A percentile compares a stretch with the other conserved stretches of the same genome.
phyloP scores from a whole-genome alignment of 2,888 invertebrate genomes.

The Phania funesta region DNA sequence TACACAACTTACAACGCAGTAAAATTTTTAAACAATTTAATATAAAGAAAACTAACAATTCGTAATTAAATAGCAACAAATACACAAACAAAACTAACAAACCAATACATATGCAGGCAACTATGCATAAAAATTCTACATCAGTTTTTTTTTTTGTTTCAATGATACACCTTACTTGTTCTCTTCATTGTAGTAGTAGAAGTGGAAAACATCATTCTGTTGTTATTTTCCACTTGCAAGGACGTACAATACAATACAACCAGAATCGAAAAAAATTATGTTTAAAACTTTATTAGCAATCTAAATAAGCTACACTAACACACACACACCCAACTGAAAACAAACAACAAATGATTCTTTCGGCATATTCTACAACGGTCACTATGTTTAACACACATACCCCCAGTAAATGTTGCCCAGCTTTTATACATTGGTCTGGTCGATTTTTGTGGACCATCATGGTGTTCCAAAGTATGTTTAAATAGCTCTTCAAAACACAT shows the following conservation, averaged over 20 bases:
- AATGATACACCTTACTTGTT: conserved; percentile 59
- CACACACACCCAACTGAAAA: not conserved
- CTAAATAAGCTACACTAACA: conserved; percentile 55
- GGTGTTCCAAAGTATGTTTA: conserved; percentile 49
- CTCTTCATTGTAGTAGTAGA: conserved; percentile 37
- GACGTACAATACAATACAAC: conserved; percentile 42
- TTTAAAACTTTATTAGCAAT: conserved; percentile 64
- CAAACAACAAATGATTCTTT: conserved; percentile 35
- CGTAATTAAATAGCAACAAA: not conserved
- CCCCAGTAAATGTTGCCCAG: not conserved
- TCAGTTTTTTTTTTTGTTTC: conserved; percentile 15
- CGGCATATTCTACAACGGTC: conserved; percentile 9
- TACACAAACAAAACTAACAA: not conserved
- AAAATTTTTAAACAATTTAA: not conserved
- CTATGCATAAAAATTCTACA: not conserved
- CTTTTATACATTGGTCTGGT: not conserved
- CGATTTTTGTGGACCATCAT: conserved; percentile 41
- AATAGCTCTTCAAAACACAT: conserved; percentile 53
- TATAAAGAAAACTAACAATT: not conserved
- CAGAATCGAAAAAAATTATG: conserved; percentile 26
- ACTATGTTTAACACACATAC: no score
- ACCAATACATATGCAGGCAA: not conserved
- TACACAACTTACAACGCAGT: conserved; percentile 30
- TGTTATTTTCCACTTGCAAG: conserved; percentile 62
- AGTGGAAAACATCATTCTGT: conserved; percentile 59